Conservation (phyloP, 2,888 invertebrate species). For the Nephrotoma guestfalica region DNA sequence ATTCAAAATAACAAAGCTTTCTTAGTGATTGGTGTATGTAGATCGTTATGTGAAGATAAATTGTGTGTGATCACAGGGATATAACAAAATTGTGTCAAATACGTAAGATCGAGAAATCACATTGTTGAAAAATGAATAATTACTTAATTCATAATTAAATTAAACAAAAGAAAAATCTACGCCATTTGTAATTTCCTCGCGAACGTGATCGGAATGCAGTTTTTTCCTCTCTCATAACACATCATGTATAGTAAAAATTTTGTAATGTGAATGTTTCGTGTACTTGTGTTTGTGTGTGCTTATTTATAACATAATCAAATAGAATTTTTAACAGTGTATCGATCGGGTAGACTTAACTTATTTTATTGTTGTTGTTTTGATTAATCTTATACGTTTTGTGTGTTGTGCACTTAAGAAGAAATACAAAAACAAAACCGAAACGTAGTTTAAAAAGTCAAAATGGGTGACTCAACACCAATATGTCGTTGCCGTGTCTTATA, state of each 20-base stretch:
- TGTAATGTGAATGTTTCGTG: conserved; percentile 5
- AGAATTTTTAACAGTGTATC: neutral
- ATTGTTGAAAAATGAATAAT: neutral
- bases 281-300: conserved; percentile 1
- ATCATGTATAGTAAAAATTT: neutral
- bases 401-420: neutral
- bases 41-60: neutral
- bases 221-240: neutral
- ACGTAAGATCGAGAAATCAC: neutral
- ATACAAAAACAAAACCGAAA: neutral
- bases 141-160: no score
- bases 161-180: neutral
- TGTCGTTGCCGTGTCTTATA: conserved; percentile 94
- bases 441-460: conserved; percentile 16
- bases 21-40: neutral
- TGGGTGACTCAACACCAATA: conserved; percentile 77
- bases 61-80: neutral
- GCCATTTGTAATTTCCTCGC: conserved; percentile 8
- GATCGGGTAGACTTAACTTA: neutral
- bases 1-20: no score
- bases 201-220: conserved; percentile 15
- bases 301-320: neutral
- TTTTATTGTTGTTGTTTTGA: neutral
- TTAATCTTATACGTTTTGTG: neutral
- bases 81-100: neutral